phyloP scores from a whole-genome alignment of 1,140 invertebrate species.

The Cryptotermes secundus region DNA sequence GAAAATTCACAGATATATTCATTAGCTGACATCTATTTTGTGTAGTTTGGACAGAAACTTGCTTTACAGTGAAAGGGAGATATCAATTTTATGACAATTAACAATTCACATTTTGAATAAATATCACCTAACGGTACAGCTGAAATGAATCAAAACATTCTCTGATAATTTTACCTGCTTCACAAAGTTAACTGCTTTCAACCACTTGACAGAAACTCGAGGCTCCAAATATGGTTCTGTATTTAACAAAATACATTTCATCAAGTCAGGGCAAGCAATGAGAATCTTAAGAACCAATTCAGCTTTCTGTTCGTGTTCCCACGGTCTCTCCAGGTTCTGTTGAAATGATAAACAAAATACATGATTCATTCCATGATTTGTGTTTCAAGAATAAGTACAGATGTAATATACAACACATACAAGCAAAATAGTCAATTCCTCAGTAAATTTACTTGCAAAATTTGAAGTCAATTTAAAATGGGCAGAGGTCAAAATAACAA shows the following conservation, averaged over 20 bases:
- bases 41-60: too few species aligned
- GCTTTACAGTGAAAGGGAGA: too few species aligned
- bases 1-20: too few species aligned
- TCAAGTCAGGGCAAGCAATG: conserved; percentile 68
- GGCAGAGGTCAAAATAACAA: too few species aligned
- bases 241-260: conserved; percentile 59
- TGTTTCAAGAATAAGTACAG: not conserved
- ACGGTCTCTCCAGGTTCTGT: conserved; percentile 58
- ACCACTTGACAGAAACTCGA: conserved; percentile 59
- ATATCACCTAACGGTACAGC: too few species aligned
- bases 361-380: not conserved
- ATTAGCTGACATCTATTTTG: too few species aligned
- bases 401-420: not conserved
- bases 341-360: not conserved
- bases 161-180: conserved; percentile 46
- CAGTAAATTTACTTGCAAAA: too few species aligned
- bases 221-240: conserved; percentile 61
- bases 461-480: too few species aligned
- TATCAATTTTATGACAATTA: too few species aligned
- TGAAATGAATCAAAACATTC: too few species aligned
- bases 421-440: too few species aligned
- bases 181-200: conserved; percentile 53
- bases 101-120: too few species aligned
- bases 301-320: conserved; percentile 63
- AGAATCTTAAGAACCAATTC: conserved; percentile 67